Base-by-base conservation (phyloP, 2,797 vertebrate species). In the Bucorvus abyssinicus region DNA sequence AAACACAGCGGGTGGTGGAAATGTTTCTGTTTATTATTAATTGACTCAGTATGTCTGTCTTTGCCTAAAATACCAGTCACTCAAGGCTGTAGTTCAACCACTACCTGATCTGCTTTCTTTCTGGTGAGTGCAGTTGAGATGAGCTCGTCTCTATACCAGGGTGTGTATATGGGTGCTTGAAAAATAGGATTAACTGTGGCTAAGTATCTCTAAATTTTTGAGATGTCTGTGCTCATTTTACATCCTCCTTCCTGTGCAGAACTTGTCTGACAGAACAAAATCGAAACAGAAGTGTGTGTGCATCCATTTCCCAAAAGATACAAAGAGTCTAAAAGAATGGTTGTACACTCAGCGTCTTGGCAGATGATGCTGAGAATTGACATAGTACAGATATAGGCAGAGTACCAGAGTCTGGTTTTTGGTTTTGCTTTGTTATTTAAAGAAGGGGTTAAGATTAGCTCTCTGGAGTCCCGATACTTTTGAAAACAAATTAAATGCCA, bases 11-110 rank as follows among this genome's bases (percentile, higher is more conserved):
- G 70, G 78, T 83, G 68, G 65, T 94, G 78, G 71, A 95, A 90
- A 78, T 89, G 52, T 90, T 95, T 91, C 82, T 88, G 45, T 90
- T 95, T 92, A n/a, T 80, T 92, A 89, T 83, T 89, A 89, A 92
- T 90, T 90, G 61, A 69, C 52, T 89, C 61, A 68, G 12, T 74
- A 42, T 89, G 53, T 55, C 3, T 38, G 20, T 71, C n/a, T 92
- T 61, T 52, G 4, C 52, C 89, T 85, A 61, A 91, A 89, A 68
- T 83, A 20, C 57, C 38, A 65, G 53, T 85, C 57, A 68, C 52
- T 76, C 52, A 64, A 23, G 26, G 53, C 68, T 90, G 23, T 59
- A 68, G 26, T 63, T 94, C 76, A 90, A 26, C 42, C 38, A 30
- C 60, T 87, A 85, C 86, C 93, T 94, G 76, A 3, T 78, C 78